Evolutionary conservation across 2,113 vertebrate species (phyloP).

Genomic region (Cynocephalus volans): DNA sequence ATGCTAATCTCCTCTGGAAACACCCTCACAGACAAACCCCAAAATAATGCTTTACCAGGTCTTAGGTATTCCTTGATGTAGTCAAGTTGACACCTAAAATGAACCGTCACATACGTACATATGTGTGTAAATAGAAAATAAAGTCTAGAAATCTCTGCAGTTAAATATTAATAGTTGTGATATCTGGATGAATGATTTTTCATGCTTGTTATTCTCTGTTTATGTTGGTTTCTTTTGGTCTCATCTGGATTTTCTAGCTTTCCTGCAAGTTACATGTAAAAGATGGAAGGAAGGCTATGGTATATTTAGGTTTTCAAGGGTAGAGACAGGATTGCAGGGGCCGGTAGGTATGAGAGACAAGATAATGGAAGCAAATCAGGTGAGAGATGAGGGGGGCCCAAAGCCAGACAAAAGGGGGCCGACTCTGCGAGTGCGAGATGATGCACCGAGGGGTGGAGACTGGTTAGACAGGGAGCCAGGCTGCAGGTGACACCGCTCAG

Average conservation of each 20-base stretch:
- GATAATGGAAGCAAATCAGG: background rate
- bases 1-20: no score
- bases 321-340: background rate
- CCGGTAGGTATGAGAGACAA: background rate
- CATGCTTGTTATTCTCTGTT: constrained; percentile 21
- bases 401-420: background rate
- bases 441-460: background rate
- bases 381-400: background rate
- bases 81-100: no score
- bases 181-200: background rate
- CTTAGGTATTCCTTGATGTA: no score
- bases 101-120: no score
- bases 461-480: background rate
- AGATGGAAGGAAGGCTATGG: background rate
- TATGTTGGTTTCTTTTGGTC: background rate
- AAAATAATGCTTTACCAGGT: no score
- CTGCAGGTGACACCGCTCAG: background rate
- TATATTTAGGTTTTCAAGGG: background rate
- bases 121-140: constrained; percentile 31
- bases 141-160: background rate
- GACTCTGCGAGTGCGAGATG: background rate
- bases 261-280: background rate
- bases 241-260: constrained; percentile 2
- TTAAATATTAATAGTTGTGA: background rate
- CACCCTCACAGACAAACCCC: no score